These are phyloP conservation scores for Drosophila lacteicornis DNA, from an alignment of 1,140 invertebrate species.

Conservation along the genomic window DNA sequence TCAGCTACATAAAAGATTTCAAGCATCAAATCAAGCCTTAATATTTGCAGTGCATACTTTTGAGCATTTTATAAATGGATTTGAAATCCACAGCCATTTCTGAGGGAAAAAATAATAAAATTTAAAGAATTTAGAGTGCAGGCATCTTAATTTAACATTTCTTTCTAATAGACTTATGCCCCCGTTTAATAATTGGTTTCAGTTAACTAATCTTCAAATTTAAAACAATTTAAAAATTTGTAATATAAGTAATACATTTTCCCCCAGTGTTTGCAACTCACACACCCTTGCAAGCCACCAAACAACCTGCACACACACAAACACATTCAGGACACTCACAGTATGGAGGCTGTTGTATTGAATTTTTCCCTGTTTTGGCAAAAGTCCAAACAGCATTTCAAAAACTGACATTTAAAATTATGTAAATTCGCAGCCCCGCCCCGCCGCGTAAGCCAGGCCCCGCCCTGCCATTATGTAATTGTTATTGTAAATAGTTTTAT, in stretches of 20 bases:
- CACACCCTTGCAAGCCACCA: neutral
- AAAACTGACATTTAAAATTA: conserved; percentile 72
- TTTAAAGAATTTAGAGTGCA: too few species aligned
- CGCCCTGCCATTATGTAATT: conserved; percentile 58
- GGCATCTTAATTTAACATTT: too few species aligned
- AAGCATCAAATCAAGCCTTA: too few species aligned
- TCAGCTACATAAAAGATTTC: too few species aligned
- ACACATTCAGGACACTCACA: conserved; percentile 14
- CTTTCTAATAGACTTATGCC: too few species aligned
- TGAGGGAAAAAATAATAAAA: too few species aligned
- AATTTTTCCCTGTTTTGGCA: conserved; percentile 37
- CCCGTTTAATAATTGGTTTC: too few species aligned
- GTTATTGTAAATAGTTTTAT: conserved; percentile 82
- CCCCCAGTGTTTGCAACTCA: neutral
- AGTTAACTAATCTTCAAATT: too few species aligned
- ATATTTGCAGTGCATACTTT: too few species aligned
- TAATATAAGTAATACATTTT: neutral
- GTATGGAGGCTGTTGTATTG: conserved; percentile 37
- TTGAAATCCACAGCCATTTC: too few species aligned
- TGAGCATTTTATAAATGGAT: too few species aligned
- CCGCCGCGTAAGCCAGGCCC: neutral
- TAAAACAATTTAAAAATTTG: too few species aligned
- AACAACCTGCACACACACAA: conserved; percentile 10
- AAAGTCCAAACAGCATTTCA: conserved; percentile 38
- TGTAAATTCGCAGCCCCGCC: conserved; percentile 55